A percentile compares a stretch with the other conserved stretches of the same genome.
phyloP scores from a whole-genome alignment of 2,888 invertebrate genomes.

The Xanthia togata region DNA sequence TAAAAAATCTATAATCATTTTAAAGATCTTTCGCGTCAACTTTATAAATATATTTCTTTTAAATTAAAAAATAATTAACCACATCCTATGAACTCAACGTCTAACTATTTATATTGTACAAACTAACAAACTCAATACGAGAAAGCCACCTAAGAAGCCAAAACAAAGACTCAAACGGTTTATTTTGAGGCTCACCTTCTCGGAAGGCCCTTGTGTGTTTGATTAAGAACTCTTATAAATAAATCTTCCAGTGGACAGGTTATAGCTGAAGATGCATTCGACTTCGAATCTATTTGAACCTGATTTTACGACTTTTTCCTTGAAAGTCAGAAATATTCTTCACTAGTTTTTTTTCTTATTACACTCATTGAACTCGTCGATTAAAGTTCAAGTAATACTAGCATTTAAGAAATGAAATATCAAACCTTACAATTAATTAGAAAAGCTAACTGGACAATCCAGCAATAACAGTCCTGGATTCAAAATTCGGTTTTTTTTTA shows the following conservation, averaged over 20 bases:
- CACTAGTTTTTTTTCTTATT: neutral
- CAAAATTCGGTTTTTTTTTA: neutral
- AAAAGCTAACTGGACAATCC: neutral
- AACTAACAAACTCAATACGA: slow-evolving; percentile 75
- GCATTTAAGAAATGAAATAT: neutral
- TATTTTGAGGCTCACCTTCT: slow-evolving; percentile 81
- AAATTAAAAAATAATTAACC: slow-evolving; percentile 50
- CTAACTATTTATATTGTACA: slow-evolving; percentile 72
- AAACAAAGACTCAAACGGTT: slow-evolving; percentile 82
- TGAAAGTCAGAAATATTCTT: slow-evolving; percentile 22
- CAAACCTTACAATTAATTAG: neutral
- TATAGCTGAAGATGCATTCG: slow-evolving; percentile 64
- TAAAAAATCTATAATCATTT: neutral
- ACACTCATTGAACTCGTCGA: neutral
- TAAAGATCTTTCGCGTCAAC: neutral
- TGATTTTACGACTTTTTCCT: slow-evolving; percentile 28
- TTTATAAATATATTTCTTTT: neutral
- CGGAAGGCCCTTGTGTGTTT: slow-evolving; percentile 81
- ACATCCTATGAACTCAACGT: slow-evolving; percentile 68
- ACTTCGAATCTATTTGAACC: slow-evolving; percentile 45
- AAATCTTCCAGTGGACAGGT: slow-evolving; percentile 73
- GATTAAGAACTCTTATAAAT: slow-evolving; percentile 85
- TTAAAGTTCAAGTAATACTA: neutral
- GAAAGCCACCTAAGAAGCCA: slow-evolving; percentile 84
- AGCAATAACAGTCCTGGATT: neutral